Evolutionary conservation across 2,113 vertebrate genomes (phyloP).

Genomic region (Salvator merianae): DNA sequence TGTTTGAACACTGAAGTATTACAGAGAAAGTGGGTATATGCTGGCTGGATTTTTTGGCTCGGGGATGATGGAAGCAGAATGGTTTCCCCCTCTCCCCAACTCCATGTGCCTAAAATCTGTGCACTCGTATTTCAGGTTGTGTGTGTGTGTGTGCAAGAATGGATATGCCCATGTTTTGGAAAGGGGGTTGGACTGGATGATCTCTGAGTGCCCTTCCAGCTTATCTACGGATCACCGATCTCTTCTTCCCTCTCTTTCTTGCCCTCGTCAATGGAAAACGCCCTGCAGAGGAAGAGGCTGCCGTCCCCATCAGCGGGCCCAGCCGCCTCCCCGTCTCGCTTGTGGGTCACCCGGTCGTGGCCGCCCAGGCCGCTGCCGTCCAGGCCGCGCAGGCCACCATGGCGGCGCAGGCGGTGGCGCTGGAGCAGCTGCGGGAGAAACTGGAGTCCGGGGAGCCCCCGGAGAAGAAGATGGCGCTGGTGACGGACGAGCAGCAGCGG

Average conservation of each 20-base stretch:
- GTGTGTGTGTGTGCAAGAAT: too few species aligned
- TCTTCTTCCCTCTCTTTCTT: neutral
- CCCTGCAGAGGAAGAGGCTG: constrained; percentile 83
- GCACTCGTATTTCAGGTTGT: too few species aligned
- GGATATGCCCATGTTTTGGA: too few species aligned
- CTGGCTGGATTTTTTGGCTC: too few species aligned
- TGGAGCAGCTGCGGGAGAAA: constrained; percentile 96
- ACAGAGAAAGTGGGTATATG: too few species aligned
- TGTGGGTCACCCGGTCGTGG: constrained; percentile 83
- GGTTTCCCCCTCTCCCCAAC: too few species aligned
- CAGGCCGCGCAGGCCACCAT: constrained; percentile 81
- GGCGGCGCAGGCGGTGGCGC: constrained; percentile 85
- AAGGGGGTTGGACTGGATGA: too few species aligned
- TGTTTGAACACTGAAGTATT: too few species aligned
- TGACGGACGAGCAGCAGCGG: constrained; percentile 89
- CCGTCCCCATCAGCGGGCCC: constrained; percentile 76
- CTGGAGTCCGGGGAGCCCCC: constrained; percentile 92
- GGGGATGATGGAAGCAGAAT: too few species aligned
- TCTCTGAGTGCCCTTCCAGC: too few species aligned
- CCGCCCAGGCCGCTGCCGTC: constrained; percentile 82
- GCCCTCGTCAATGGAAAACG: fast-evolving
- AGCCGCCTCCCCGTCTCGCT: constrained; percentile 80
- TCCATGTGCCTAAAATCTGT: too few species aligned
- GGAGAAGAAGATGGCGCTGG: constrained; percentile 92
- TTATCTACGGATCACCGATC: neutral